Percentiles rank a stretch among this genome's conserved stretches.
Conservation (phyloP, 1,140 invertebrate genomes). For the Drosophila sp. region DNA sequence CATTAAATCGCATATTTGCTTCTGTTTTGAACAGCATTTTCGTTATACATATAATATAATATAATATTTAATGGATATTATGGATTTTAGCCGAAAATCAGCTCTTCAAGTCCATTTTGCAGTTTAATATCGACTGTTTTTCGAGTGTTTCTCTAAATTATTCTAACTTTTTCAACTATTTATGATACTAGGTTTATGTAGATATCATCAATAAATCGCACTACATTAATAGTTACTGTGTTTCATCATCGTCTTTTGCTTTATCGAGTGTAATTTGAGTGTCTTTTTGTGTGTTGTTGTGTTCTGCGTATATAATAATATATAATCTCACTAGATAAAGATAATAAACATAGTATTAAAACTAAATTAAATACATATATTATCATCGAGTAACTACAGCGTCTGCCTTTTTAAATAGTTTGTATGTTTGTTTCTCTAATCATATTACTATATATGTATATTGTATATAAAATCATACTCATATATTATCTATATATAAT, state of each 20-base stretch:
- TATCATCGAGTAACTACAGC: slow-evolving; percentile 76
- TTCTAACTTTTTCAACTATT: slow-evolving; percentile 64
- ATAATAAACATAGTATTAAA: slow-evolving; percentile 65
- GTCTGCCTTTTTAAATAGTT: slow-evolving; percentile 77
- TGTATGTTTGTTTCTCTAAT: slow-evolving; percentile 54
- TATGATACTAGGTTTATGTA: slow-evolving; percentile 42
- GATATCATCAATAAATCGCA: slow-evolving; percentile 43
- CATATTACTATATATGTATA: slow-evolving; percentile 62
- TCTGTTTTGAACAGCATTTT: slow-evolving; percentile 66
- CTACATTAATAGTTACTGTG: slow-evolving; percentile 60
- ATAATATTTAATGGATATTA: slow-evolving; percentile 57
- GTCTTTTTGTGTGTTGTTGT: slow-evolving; percentile 42
- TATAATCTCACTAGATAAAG: slow-evolving; percentile 59
- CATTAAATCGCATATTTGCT: slow-evolving; percentile 26
- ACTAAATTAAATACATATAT: slow-evolving; percentile 71
- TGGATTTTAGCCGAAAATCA: slow-evolving; percentile 15
- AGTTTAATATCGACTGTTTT: slow-evolving; percentile 56
- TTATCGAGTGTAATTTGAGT: slow-evolving; percentile 48
- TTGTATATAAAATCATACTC: slow-evolving; percentile 73
- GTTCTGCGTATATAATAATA: slow-evolving; percentile 79
- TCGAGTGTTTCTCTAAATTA: slow-evolving; percentile 44
- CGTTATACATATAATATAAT: slow-evolving; percentile 35
- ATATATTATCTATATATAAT: slow-evolving; percentile 40
- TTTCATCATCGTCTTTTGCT: slow-evolving; percentile 14
- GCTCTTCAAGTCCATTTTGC: slow-evolving; percentile 68